A percentile compares a stretch with the other conserved stretches of the same genome.
These are phyloP conservation scores for Emmelina monodactyla DNA, from an alignment of 2,888 invertebrate species.

Conservation along the genomic window DNA sequence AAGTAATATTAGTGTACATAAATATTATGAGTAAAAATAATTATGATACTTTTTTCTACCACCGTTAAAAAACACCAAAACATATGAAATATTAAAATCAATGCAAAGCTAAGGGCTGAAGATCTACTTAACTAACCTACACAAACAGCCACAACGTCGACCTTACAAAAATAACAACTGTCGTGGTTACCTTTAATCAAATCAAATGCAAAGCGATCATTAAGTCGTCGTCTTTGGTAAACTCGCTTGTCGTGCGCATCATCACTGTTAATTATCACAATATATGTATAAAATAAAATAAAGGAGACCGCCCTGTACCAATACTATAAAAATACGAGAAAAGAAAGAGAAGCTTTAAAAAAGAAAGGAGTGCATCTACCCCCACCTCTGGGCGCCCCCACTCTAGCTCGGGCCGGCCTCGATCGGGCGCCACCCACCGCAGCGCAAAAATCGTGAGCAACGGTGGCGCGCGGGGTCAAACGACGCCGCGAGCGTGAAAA, in stretches of 20 bases:
- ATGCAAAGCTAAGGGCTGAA: too few relatives aligned
- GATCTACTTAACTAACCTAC: too few relatives aligned
- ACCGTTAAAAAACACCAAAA: too few relatives aligned
- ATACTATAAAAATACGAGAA: constrained; percentile 63
- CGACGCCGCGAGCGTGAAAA: constrained; percentile 65
- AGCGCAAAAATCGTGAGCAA: constrained; percentile 72
- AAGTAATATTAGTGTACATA: too few relatives aligned
- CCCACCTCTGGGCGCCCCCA: constrained; percentile 62
- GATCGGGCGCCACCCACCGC: constrained; percentile 69
- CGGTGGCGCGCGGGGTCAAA: constrained; percentile 66
- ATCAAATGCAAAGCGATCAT: constrained; percentile 62
- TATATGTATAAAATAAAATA: constrained; percentile 57
- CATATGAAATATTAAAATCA: too few relatives aligned
- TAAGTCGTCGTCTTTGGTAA: constrained; percentile 49
- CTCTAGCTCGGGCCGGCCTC: constrained; percentile 55
- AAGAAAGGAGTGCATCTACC: constrained; percentile 64
- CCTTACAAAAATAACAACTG: constrained; percentile 38
- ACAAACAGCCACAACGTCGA: constrained; percentile 27
- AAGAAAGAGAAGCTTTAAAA: constrained; percentile 66
- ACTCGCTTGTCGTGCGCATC: constrained; percentile 54
- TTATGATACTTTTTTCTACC: too few relatives aligned
- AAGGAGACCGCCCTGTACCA: constrained; percentile 61
- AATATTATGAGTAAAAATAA: too few relatives aligned
- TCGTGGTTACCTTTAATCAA: constrained; percentile 58
- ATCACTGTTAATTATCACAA: constrained; percentile 63